A percentile compares a stretch with the other conserved stretches of the same genome.
Evolutionary conservation across 2,113 vertebrate species (phyloP).

Genomic region (Silurus glanis): DNA sequence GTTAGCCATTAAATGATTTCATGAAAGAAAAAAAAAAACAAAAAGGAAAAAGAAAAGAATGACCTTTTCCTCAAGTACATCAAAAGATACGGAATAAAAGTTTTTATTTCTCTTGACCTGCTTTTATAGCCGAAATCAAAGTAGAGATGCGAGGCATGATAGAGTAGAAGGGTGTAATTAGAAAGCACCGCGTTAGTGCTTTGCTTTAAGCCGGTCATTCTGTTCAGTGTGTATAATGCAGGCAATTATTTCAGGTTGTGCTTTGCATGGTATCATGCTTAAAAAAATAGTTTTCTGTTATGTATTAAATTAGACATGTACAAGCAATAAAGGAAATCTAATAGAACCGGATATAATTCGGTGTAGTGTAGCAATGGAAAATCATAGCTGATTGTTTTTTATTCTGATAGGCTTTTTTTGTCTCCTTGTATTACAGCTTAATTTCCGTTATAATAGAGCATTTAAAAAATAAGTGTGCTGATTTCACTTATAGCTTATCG

Average conservation of each 20-base stretch:
- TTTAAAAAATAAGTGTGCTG: constrained; percentile 14
- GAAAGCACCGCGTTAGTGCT: constrained; percentile 28
- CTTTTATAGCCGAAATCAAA: constrained; percentile 58
- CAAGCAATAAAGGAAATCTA: constrained; percentile 33
- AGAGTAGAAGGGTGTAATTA: constrained; percentile 32
- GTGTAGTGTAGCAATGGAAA: constrained; percentile 39
- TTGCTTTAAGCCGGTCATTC: constrained; percentile 28
- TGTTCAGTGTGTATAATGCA: constrained; percentile 15
- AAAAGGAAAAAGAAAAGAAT: background rate
- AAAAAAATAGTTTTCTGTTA: constrained; percentile 15
- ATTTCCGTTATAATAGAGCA: constrained; percentile 33
- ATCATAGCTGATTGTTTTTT: constrained; percentile 36
- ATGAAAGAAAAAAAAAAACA: constrained; percentile 40
- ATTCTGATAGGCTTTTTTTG: constrained; percentile 13
- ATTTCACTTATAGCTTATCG: constrained; percentile 26
- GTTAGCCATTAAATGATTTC: constrained; percentile 61
- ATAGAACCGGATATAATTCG: constrained; percentile 38
- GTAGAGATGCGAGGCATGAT: constrained; percentile 27
- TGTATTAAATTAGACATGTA: constrained; percentile 28
- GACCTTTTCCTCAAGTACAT: constrained; percentile 57
- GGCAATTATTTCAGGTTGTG: constrained; percentile 32
- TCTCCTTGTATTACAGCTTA: constrained; percentile 34
- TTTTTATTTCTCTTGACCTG: constrained; percentile 52
- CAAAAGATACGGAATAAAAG: constrained; percentile 59
- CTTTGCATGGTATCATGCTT: constrained; percentile 17